Evolutionary conservation across 1,140 invertebrate genomes (phyloP).

Genomic region (Drosophila nikananu): DNA sequence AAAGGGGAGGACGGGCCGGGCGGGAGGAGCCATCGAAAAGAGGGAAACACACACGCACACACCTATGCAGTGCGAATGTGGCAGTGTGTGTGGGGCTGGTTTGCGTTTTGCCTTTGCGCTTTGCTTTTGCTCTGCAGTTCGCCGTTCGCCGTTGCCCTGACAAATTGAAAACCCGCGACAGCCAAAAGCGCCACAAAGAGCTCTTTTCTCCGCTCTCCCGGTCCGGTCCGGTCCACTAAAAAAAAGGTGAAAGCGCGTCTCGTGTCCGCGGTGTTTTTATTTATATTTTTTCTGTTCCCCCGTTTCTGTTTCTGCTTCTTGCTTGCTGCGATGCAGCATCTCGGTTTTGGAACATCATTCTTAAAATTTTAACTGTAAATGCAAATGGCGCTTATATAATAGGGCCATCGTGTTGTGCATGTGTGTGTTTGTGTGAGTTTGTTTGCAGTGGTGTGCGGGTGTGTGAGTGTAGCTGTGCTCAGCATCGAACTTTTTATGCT

Average conservation of each 20-base stretch:
- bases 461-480: conserved; percentile 37
- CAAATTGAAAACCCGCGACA: conserved; percentile 63
- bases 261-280: conserved; percentile 32
- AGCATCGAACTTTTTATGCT: conserved; percentile 67
- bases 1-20: conserved; percentile 13
- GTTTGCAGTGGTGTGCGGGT: conserved; percentile 15
- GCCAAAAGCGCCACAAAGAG: conserved; percentile 61
- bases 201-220: conserved; percentile 55
- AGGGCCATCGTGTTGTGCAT: conserved; percentile 36
- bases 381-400: conserved; percentile 82
- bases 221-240: conserved; percentile 38
- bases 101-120: conserved; percentile 43
- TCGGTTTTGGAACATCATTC: conserved; percentile 28
- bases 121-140: conserved; percentile 40
- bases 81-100: conserved; percentile 41
- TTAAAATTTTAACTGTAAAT: conserved; percentile 44
- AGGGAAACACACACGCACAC: conserved; percentile 22
- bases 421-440: conserved; percentile 20
- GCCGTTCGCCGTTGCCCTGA: conserved; percentile 54
- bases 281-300: conserved; percentile 4
- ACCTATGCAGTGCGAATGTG: conserved; percentile 22
- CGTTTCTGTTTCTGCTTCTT: conserved; percentile 18
- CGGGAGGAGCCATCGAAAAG: conserved; percentile 20
- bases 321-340: conserved; percentile 20
- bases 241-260: conserved; percentile 77